Evolutionary conservation across 2,113 vertebrate species (phyloP).

Genomic region (Azemiops feae): DNA sequence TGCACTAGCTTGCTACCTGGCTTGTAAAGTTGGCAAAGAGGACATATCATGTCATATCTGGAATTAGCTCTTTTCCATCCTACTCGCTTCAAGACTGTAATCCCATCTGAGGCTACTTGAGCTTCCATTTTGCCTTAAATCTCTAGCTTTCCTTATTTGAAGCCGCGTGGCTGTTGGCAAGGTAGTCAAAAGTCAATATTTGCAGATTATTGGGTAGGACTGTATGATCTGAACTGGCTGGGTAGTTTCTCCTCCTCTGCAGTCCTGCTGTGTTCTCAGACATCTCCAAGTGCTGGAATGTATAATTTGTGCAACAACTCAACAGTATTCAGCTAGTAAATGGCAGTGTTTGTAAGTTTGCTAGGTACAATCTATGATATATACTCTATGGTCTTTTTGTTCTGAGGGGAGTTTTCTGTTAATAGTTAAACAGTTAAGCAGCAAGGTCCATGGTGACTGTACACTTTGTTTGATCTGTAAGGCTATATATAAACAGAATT

Average conservation of each 20-base stretch:
- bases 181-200: background rate
- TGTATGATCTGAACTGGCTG: background rate
- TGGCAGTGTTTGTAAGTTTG: background rate
- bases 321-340: background rate
- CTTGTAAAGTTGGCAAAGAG: background rate
- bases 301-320: background rate
- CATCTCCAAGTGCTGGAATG: background rate
- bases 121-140: background rate
- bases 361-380: background rate
- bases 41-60: background rate
- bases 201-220: background rate
- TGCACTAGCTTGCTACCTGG: background rate
- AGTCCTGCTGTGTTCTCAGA: background rate
- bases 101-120: background rate
- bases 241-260: background rate
- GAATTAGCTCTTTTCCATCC: too few species aligned
- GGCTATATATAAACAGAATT: background rate
- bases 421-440: background rate
- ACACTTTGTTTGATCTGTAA: background rate
- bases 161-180: background rate
- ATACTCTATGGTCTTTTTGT: too few species aligned
- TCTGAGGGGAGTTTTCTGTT: background rate
- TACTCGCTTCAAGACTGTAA: background rate
- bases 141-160: background rate
- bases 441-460: background rate